Percentiles rank a stretch among this genome's conserved stretches.
These are phyloP conservation scores for Acanthosepion pharaonis DNA, from an alignment of 2,888 invertebrate species.

Conservation along the genomic window DNA sequence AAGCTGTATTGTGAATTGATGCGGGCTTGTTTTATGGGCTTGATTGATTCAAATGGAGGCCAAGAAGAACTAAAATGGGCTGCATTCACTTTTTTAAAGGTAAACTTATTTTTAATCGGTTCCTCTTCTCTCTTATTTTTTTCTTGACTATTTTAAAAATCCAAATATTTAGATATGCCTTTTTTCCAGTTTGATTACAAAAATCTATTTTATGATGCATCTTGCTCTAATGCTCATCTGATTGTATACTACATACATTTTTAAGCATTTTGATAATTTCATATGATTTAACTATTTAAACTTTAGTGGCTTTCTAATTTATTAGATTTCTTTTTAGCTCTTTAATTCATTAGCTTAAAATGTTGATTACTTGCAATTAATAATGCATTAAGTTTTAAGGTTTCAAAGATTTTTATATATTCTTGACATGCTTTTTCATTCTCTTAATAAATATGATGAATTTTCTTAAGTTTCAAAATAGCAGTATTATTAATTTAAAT, in stretches of 20 bases:
- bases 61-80: conserved; percentile 93
- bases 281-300: too few relatives aligned
- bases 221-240: too few relatives aligned
- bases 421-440: not conserved
- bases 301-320: too few relatives aligned
- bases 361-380: too few relatives aligned
- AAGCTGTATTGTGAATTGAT: conserved; percentile 91
- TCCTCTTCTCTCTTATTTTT: not conserved
- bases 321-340: too few relatives aligned
- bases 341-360: too few relatives aligned
- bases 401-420: not conserved
- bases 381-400: not conserved
- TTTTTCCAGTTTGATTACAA: not conserved
- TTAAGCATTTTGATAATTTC: too few relatives aligned
- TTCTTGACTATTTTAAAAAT: not conserved
- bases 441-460: not conserved
- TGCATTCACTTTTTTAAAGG: conserved; percentile 92
- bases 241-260: too few relatives aligned
- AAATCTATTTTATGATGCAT: not conserved
- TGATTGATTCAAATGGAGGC: conserved; percentile 89
- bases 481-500: not conserved
- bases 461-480: not conserved
- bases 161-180: not conserved
- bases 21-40: conserved; percentile 89
- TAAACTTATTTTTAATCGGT: conserved; percentile 70